phyloP scores from a whole-genome alignment of 1,140 invertebrate genomes.

The Meloidogyne hapla region DNA sequence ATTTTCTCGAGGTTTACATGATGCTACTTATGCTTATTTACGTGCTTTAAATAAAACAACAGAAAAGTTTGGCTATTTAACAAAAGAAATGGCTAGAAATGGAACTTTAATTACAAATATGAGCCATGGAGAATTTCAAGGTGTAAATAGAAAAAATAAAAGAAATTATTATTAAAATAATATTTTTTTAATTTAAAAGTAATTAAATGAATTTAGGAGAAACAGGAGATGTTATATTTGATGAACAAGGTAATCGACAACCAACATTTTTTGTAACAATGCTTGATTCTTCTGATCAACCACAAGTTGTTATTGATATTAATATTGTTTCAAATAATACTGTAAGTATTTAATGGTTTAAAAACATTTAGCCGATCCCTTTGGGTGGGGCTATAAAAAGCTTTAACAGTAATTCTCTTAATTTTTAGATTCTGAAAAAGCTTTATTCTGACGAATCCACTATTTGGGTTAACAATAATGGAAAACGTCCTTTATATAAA shows the following conservation, averaged over 20 bases:
- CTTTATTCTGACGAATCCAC: conserved; percentile 32
- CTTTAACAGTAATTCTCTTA: not conserved
- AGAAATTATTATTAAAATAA: not conserved
- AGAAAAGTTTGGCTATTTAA: not conserved
- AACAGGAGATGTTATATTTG: conserved; percentile 40
- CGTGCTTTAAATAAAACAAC: conserved; percentile 39
- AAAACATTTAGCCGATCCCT: too few relatives aligned
- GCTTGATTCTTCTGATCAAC: conserved; percentile 25
- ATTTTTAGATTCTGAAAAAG: conserved; percentile 12
- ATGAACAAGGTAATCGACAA: conserved; percentile 42
- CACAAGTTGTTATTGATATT: conserved; percentile 20
- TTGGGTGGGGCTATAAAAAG: too few relatives aligned
- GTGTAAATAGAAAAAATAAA: not conserved
- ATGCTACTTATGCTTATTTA: conserved; percentile 40
- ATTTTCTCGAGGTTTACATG: conserved; percentile 39
- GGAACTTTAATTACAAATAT: conserved; percentile 20
- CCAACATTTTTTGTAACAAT: conserved; percentile 37
- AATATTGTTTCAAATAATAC: conserved; percentile 31
- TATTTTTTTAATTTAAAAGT: not conserved
- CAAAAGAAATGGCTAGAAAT: conserved; percentile 24
- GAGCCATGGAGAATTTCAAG: conserved; percentile 20
- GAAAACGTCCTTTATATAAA: conserved; percentile 22
- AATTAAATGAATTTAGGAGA: conserved; percentile 33
- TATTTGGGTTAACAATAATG: not conserved
- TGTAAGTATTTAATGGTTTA: conserved; percentile 21